Evolutionary conservation across 2,797 vertebrate genomes (phyloP).

Genomic region (Takifugu rubripes): DNA sequence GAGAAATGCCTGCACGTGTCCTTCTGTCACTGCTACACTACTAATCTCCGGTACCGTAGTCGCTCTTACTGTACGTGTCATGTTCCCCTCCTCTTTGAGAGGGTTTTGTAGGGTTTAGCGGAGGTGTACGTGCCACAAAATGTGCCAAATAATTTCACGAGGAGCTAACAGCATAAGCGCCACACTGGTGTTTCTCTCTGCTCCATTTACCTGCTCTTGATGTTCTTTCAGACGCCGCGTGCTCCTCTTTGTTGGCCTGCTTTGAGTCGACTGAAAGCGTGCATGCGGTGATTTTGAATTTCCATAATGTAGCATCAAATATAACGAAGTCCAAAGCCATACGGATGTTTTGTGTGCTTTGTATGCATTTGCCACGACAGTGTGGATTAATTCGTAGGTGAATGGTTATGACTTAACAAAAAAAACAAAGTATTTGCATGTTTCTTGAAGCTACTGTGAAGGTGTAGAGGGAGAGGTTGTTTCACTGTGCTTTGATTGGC

Average conservation of each 20-base stretch:
- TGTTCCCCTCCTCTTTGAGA: neutral
- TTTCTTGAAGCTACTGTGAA: too few relatives aligned
- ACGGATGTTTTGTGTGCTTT: neutral
- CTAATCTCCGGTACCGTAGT: neutral
- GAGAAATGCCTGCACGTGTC: constrained; percentile 37
- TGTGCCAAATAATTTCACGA: constrained; percentile 24
- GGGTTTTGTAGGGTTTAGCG: constrained; percentile 24
- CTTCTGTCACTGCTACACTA: constrained; percentile 28
- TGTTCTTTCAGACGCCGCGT: constrained; percentile 9
- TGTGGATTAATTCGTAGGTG: neutral
- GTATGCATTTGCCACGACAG: neutral
- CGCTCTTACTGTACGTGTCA: constrained; percentile 6
- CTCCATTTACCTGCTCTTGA: constrained; percentile 21
- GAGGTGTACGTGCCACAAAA: constrained; percentile 20
- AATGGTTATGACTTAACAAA: too few relatives aligned
- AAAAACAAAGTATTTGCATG: too few relatives aligned
- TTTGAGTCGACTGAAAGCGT: neutral
- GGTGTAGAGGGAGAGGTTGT: too few relatives aligned
- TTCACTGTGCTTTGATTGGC: neutral
- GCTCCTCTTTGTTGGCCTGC: neutral
- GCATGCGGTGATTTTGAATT: neutral
- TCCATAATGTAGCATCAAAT: neutral
- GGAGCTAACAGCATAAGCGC: constrained; percentile 10
- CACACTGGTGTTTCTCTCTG: constrained; percentile 13
- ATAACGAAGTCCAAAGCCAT: neutral